These are phyloP conservation scores for Sebastes variabilis DNA, from an alignment of 2,797 vertebrate species.

Conservation along the genomic window DNA sequence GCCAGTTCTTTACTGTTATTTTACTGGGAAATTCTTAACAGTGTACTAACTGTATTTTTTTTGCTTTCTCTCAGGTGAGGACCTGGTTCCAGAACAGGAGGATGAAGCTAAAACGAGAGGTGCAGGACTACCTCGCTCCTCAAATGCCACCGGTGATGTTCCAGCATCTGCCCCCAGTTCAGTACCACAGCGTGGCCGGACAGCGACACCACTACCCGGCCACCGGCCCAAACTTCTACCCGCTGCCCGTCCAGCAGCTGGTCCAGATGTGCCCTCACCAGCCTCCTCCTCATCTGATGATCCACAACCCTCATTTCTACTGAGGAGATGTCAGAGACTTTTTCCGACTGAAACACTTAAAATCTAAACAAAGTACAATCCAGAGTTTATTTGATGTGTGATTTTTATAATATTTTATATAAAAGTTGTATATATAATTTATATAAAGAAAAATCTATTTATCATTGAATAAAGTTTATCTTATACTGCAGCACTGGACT, in stretches of 20 bases:
- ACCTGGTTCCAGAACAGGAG: slow-evolving; percentile 93
- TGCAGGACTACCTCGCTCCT: slow-evolving; percentile 80
- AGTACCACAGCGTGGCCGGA: slow-evolving; percentile 56
- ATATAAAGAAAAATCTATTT: slow-evolving; percentile 59
- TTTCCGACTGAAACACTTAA: slow-evolving; percentile 63
- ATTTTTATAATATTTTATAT: slow-evolving; percentile 52
- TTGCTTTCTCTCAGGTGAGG: slow-evolving; percentile 79
- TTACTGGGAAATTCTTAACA: too few species aligned
- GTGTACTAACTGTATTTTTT: background rate
- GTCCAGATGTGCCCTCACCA: slow-evolving; percentile 39
- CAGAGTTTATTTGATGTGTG: slow-evolving; percentile 32
- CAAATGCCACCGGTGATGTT: slow-evolving; percentile 55
- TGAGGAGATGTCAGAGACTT: slow-evolving; percentile 39
- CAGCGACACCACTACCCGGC: slow-evolving; percentile 55
- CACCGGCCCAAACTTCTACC: slow-evolving; percentile 31
- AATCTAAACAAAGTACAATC: slow-evolving; percentile 47
- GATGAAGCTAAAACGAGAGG: slow-evolving; percentile 90
- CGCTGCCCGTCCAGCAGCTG: slow-evolving; percentile 40
- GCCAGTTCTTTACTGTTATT: too few species aligned
- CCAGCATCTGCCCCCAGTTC: slow-evolving; percentile 53
- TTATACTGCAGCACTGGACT: slow-evolving; percentile 7
- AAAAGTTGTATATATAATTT: slow-evolving; percentile 50
- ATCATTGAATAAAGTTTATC: slow-evolving; percentile 68
- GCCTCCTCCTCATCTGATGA: slow-evolving; percentile 26
- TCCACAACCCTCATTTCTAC: slow-evolving; percentile 65